Evolutionary conservation across 2,888 invertebrate species (phyloP), one percentile per base, ranked within the genome.

Genomic region (Hypena proboscidalis): DNA sequence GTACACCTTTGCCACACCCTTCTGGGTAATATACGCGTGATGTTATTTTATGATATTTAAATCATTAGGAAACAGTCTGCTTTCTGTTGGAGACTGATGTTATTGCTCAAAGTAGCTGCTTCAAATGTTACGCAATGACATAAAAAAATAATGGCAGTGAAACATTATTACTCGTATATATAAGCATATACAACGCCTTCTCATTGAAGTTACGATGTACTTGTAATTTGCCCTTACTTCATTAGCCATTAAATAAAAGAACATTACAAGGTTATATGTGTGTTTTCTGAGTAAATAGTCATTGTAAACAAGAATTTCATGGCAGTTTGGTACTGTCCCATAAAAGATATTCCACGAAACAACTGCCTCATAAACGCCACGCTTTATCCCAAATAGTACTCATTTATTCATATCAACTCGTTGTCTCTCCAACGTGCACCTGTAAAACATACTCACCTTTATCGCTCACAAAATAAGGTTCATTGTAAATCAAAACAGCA

Each of bases 371-470:
- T 31, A 43, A 58, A 41, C 39, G 42, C 26, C 10, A 33, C 14
- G 29, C 27, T 50, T 42, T 58, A 23, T 43, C 30, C 33, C 9
- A 38, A 43, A 41, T 43, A 34, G 19, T 22, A 19, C 25, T 37
- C 41, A 32, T 44, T 45, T 41, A 43, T 53, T 46, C 38, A 53
- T 53, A 43, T 39, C 38, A 35, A 48, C 21, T 37, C n/a, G 25
- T 34, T 22, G 11, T 14, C 23, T 26, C 6, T 1, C 17, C 3
- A 10, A n/a, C 2, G 4, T 3, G 14, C 4, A 21, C 8, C 14
- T 9, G 7, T 27, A 6, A 8, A 26, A 4, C 11, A 21, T 33
- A 25, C 19, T 23, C 8, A 30, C 15, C 21, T 22, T 8, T 51
- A 32, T 34, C 14, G 10, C 1, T 3, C 6, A 2, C 4, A 4